These are phyloP conservation scores for Scortum barcoo DNA, from an alignment of 2,113 vertebrate species.

Conservation along the genomic window DNA sequence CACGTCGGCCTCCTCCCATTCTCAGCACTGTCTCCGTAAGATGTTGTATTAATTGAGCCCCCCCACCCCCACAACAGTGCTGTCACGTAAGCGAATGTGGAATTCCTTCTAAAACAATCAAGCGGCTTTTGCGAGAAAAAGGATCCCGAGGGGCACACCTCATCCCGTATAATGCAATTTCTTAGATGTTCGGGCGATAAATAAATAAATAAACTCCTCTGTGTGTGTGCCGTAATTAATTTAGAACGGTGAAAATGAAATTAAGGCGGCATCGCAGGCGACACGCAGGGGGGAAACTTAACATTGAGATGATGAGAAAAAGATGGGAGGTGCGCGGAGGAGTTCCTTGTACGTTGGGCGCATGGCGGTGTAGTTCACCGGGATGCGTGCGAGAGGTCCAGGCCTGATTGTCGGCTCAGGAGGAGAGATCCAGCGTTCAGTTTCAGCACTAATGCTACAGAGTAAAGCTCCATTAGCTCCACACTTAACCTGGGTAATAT, in stretches of 20 bases:
- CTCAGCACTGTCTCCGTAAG: constrained; percentile 19
- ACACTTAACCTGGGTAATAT: not conserved
- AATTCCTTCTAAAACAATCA: constrained; percentile 59
- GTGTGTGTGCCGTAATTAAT: constrained; percentile 69
- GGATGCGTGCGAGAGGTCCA: not conserved
- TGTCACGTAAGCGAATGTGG: constrained; percentile 52
- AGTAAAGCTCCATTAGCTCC: not conserved
- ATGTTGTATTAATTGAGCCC: constrained; percentile 57
- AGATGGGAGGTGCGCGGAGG: not conserved
- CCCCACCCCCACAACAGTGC: not conserved
- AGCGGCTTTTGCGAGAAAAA: constrained; percentile 26
- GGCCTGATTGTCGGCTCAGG: constrained; percentile 17
- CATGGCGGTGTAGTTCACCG: constrained; percentile 17
- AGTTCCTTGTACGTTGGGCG: not conserved
- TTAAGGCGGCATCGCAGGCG: constrained; percentile 54
- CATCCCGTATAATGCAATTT: constrained; percentile 76
- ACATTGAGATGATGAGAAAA: constrained; percentile 25
- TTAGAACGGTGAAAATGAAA: constrained; percentile 74
- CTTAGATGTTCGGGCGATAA: constrained; percentile 63
- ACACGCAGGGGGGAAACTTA: constrained; percentile 36
- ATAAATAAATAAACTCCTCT: constrained; percentile 74
- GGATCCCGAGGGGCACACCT: constrained; percentile 58
- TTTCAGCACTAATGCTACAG: not conserved
- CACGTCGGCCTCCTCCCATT: constrained; percentile 1
- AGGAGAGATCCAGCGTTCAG: not conserved